Evolutionary conservation across 2,888 invertebrate species (phyloP).

Genomic region (Lissonota sp.): DNA sequence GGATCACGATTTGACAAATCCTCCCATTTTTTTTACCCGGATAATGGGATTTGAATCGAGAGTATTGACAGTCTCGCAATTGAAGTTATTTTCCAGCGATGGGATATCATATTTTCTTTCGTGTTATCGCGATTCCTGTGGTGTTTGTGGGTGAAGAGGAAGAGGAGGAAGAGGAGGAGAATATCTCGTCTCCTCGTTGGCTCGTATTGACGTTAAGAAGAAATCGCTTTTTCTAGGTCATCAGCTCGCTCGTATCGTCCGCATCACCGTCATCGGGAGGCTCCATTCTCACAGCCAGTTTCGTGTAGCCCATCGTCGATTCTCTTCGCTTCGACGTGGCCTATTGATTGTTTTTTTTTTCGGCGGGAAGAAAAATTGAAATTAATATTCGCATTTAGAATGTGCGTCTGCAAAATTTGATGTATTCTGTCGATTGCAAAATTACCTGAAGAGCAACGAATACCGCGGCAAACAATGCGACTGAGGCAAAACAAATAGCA

Average conservation of each 20-base stretch:
- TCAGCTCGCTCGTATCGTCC: constrained; percentile 80
- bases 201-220: not conserved
- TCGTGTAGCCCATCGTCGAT: constrained; percentile 79
- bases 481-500: constrained; percentile 88
- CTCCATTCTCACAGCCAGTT: constrained; percentile 79
- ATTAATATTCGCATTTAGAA: too few relatives aligned
- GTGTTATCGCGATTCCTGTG: too few relatives aligned
- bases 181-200: not conserved
- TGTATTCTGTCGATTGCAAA: not conserved
- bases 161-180: too few relatives aligned
- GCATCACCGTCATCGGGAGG: constrained; percentile 80
- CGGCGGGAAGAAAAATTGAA: too few relatives aligned
- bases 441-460: constrained; percentile 90
- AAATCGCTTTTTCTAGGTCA: constrained; percentile 74
- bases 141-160: too few relatives aligned
- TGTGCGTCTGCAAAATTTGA: too few relatives aligned
- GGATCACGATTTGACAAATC: too few relatives aligned
- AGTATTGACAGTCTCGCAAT: not conserved
- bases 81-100: not conserved
- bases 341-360: constrained; percentile 64
- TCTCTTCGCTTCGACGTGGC: constrained; percentile 79
- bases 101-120: not conserved
- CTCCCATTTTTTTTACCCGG: not conserved
- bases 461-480: constrained; percentile 89
- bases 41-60: not conserved